These are phyloP conservation scores for Fissipunctia ypsillon DNA, from an alignment of 2,888 invertebrate species.

Conservation along the genomic window DNA sequence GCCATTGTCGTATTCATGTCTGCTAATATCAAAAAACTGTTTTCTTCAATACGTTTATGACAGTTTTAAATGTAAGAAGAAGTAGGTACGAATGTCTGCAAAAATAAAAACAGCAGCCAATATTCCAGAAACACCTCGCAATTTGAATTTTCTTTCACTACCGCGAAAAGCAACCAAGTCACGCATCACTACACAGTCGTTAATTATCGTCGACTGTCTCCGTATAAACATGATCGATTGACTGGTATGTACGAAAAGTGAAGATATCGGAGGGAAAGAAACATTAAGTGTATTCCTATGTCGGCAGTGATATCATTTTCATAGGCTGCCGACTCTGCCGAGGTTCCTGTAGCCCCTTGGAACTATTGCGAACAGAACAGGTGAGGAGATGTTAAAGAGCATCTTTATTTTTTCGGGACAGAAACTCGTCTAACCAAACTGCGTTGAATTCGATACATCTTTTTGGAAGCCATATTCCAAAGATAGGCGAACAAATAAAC, in stretches of 20 bases:
- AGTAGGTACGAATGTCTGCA: background rate
- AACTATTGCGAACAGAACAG: constrained; percentile 72
- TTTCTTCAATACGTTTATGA: background rate
- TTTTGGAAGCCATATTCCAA: background rate
- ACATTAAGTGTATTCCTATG: constrained; percentile 90
- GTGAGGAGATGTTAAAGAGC: constrained; percentile 67
- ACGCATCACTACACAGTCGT: constrained; percentile 69
- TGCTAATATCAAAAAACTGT: background rate
- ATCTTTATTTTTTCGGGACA: background rate
- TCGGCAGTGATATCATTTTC: constrained; percentile 88
- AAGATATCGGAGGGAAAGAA: constrained; percentile 85
- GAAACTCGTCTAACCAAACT: background rate
- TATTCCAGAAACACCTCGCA: constrained; percentile 32
- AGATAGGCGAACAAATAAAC: background rate
- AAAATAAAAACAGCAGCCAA: background rate
- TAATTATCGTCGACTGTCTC: constrained; percentile 76
- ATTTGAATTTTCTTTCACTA: constrained; percentile 59
- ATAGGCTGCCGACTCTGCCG: constrained; percentile 81
- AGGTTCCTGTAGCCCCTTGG: constrained; percentile 83
- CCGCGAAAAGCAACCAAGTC: constrained; percentile 51
- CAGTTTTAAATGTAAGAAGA: background rate
- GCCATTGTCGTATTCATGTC: too few species aligned
- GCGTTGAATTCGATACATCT: background rate
- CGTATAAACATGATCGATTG: constrained; percentile 85
- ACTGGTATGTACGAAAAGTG: constrained; percentile 76